Base-by-base conservation (phyloP, 2,888 invertebrate genomes). In the Eucriotettix oculatus region DNA sequence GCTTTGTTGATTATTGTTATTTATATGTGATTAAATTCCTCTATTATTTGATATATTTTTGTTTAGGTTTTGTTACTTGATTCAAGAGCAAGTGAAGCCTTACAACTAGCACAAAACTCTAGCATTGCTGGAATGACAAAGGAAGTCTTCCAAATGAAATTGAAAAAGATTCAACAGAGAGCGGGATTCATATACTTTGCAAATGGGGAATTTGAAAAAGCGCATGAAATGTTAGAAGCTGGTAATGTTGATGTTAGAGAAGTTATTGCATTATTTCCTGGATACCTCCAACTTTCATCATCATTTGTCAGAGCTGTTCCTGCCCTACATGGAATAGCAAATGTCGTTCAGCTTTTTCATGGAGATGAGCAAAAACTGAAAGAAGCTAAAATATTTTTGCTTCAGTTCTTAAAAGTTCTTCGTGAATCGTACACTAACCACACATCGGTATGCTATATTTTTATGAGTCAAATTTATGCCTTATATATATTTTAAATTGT, bases 121-220 rank as follows among this genome's bases (percentile, higher is more conserved):
- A 70, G 71, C 61, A 71, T 70, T 65, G 68, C 69, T 43, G 73
- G 73, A 9, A 66, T 72, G 41, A 68, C 67, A 14, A 69, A 70
- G 62, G 74, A 74, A 56, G 71, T 74, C 57, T 73, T 73, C 60
- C 61, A 68, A 54, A 70, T 72, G 66, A 72, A 74, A 63, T 58
- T 59, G 16, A 44, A 64, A 55, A 66, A 67, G 62, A 67, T 68
- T 53, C 74, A 76, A 62, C 73, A 74, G 62, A 74, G 75, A 67
- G 77, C 76, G 52, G 77, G 71, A 9, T 78, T 78, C 68, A 73
- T 76, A 59, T 72, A 76, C 67, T 72, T 78, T 65, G 68, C 73
- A n/a, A 67, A 71, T 57, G 68, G 70, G 43, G 70, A 76, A 56
- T 75, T 76, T 67, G 73, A 73, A 9, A 71, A 75, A 60, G 76